Evolutionary conservation across 2,797 vertebrate genomes (phyloP), one percentile per base, ranked within the genome.

Genomic region (Myotis pilosus): DNA sequence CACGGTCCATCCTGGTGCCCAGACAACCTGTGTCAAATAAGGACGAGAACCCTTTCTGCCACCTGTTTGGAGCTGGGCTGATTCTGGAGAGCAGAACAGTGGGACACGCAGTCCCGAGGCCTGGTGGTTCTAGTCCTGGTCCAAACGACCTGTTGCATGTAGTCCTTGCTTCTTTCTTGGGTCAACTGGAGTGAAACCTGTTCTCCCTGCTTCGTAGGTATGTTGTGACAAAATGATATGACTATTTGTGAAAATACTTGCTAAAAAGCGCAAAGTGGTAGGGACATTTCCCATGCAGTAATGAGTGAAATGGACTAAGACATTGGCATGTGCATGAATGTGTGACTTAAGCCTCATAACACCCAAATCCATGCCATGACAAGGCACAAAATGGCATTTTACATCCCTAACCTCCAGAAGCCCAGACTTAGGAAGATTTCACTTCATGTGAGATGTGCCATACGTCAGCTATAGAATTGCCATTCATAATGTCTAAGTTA

Each of bases 1-100:
- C 51, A 28, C 8, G 2, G 60, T 90, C 60, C 62, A 38, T 95
- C 92, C 90, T 93, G 89, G 89, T 91, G 36, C 92, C 87, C 85
- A 83, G 60, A 57, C 6, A 60, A 30, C 84, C 68, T 60, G 6
- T 51, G 5, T 44, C 79, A 30, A 30, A 64, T 19, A 30, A 60
- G 51, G 33, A 41, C 12, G 51, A 53, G 33, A n/a, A n/a, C 49
- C 60, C 66, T 90, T 16, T 17, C 20, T 89, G 76, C n/a, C 47
- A 7, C 47, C 1, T 12, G 11, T 62, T 33, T 55, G 12, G 57
- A 47, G 64, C 25, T 19, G 38, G 20, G 51, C 44, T 60, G 20
- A 74, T 82, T 72, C 81, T 76, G 13, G 25, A 38, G 0, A 49
- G 1, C 8, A 12, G 53, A 68, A 3, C 10, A 20, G 66, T 22